A percentile compares a stretch with the other conserved stretches of the same genome.
Evolutionary conservation across 1,140 invertebrate genomes (phyloP).

Genomic region (Teleogryllus occipitalis): DNA sequence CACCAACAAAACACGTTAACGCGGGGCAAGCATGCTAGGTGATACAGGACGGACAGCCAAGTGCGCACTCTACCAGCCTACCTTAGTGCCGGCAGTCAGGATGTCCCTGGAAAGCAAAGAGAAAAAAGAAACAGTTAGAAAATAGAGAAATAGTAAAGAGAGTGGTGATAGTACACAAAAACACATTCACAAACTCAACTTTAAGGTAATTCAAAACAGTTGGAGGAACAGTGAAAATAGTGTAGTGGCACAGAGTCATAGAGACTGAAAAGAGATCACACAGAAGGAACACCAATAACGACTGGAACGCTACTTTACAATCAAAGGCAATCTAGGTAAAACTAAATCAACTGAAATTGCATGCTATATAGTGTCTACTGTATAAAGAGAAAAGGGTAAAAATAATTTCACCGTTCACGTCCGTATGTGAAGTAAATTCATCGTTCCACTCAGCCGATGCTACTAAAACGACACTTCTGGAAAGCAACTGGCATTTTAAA

Average conservation of each 20-base stretch:
- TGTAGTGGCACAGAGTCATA: neutral
- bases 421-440: too few species aligned
- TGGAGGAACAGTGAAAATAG: neutral
- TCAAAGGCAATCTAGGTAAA: too few species aligned
- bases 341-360: neutral
- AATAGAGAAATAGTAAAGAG: slow-evolving; percentile 5
- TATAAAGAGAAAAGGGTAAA: too few species aligned
- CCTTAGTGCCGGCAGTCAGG: neutral
- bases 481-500: too few species aligned
- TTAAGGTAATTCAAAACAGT: neutral
- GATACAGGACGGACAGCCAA: neutral
- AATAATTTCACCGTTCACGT: too few species aligned
- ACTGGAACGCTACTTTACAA: too few species aligned
- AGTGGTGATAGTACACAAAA: neutral
- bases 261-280: neutral
- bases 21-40: neutral
- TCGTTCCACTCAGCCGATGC: too few species aligned
- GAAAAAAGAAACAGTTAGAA: slow-evolving; percentile 5
- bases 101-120: neutral
- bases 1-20: neutral
- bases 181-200: neutral
- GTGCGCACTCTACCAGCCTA: neutral
- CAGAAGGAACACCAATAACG: neutral
- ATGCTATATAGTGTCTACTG: neutral
- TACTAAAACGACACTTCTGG: too few species aligned